Percentiles rank a stretch among this genome's conserved stretches.
These are phyloP conservation scores for Cephus cinctus DNA, from an alignment of 1,140 invertebrate species.

Conservation along the genomic window DNA sequence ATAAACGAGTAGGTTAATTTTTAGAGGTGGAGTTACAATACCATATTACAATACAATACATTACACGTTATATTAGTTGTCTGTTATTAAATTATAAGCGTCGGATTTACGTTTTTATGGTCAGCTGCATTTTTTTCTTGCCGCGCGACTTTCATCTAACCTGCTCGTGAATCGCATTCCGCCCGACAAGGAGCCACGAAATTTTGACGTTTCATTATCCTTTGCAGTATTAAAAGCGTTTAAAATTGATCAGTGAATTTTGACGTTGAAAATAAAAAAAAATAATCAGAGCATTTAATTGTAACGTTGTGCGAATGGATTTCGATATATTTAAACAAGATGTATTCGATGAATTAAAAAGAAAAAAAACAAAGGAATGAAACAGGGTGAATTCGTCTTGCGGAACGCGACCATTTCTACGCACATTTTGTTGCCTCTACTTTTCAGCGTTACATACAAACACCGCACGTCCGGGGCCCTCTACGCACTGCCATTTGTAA, in stretches of 20 bases:
- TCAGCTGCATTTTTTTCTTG: conserved; percentile 21
- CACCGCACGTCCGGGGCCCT: conserved; percentile 18
- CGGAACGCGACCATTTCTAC: conserved; percentile 16
- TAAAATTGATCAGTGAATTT: too few species aligned
- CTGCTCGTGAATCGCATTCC: not conserved
- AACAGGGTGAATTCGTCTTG: not conserved
- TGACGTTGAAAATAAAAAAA: too few species aligned
- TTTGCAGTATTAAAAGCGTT: too few species aligned
- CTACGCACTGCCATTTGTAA: conserved; percentile 14
- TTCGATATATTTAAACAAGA: too few species aligned
- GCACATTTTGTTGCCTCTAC: conserved; percentile 10
- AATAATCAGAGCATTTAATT: too few species aligned
- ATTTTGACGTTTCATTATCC: too few species aligned
- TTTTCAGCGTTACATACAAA: conserved; percentile 15
- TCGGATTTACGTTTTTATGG: conserved; percentile 27
- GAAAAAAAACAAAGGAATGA: not conserved
- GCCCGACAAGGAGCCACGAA: too few species aligned
- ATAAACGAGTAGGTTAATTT: conserved; percentile 39
- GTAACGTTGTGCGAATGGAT: too few species aligned
- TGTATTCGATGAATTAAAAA: not conserved
- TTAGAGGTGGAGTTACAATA: conserved; percentile 39
- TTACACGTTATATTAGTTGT: conserved; percentile 43
- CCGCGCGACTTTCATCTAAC: too few species aligned
- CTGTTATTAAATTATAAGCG: conserved; percentile 47
- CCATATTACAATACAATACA: conserved; percentile 46